Percentiles rank a stretch among this genome's conserved stretches.
Evolutionary conservation across 2,797 vertebrate genomes (phyloP).

Genomic region (Staurois parvus): DNA sequence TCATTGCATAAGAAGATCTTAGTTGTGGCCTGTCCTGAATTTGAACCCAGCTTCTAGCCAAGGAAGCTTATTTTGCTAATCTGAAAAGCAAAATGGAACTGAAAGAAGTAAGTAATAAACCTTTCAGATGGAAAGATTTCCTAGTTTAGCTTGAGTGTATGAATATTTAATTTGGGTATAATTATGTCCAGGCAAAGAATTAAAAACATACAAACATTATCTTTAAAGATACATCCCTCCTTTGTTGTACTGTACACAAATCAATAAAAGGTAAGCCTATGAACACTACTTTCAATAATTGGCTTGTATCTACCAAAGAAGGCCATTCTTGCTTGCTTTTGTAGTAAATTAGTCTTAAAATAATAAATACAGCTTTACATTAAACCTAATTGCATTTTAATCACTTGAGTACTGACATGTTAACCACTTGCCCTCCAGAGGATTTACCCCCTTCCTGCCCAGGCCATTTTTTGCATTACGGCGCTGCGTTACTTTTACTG

Average conservation of each 20-base stretch:
- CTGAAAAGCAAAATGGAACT: conserved; percentile 28
- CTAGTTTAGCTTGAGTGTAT: conserved; percentile 20
- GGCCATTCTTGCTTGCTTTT: background rate
- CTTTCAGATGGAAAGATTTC: conserved; percentile 22
- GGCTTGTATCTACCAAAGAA: background rate
- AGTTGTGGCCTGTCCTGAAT: conserved; percentile 27
- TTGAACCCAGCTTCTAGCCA: conserved; percentile 32
- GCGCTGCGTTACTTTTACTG: no score
- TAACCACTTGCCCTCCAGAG: no score
- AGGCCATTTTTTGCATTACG: no score
- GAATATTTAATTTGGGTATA: conserved; percentile 16
- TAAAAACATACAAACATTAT: background rate
- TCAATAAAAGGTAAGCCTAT: background rate
- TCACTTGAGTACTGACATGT: no score
- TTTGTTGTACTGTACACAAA: background rate
- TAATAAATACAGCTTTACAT: background rate
- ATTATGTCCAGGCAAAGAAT: background rate
- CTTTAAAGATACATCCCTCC: background rate
- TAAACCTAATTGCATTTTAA: background rate
- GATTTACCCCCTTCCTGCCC: no score
- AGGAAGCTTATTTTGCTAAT: conserved; percentile 20
- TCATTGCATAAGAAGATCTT: conserved; percentile 7
- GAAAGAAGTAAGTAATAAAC: conserved; percentile 15
- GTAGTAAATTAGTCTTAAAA: background rate
- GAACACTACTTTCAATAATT: no score